Percentiles rank a stretch among this genome's conserved stretches.
Evolutionary conservation across 1,140 invertebrate species (phyloP).

Genomic region (Penaeus japonicus): DNA sequence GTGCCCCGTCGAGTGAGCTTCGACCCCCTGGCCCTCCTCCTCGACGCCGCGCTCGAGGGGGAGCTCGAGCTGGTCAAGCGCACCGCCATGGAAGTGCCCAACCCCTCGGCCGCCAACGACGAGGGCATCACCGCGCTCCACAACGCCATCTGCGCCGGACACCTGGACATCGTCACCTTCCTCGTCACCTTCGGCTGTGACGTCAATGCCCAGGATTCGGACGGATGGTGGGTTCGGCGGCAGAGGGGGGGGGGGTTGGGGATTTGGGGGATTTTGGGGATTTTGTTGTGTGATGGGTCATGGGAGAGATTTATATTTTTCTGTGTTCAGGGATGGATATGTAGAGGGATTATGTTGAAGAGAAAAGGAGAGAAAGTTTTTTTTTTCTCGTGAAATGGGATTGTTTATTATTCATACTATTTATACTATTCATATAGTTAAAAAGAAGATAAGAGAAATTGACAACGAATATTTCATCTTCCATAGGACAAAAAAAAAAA

Average conservation of each 20-base stretch:
- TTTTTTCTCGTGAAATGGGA: no score
- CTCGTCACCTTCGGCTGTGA: slow-evolving; percentile 98
- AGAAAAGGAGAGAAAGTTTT: no score
- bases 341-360: no score
- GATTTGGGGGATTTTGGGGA: background rate
- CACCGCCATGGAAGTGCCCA: slow-evolving; percentile 87
- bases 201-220: slow-evolving; percentile 97
- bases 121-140: slow-evolving; percentile 98
- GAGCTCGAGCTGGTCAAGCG: slow-evolving; percentile 96
- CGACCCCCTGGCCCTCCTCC: slow-evolving; percentile 92
- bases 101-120: slow-evolving; percentile 96
- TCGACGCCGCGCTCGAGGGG: slow-evolving; percentile 97
- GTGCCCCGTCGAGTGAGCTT: slow-evolving; percentile 84
- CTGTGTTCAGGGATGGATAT: no score
- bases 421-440: no score
- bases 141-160: slow-evolving; percentile 99
- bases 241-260: background rate
- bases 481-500: no score
- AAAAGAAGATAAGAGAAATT: no score
- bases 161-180: slow-evolving; percentile 97
- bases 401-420: no score
- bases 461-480: no score
- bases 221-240: slow-evolving; percentile 92
- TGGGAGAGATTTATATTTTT: no score
- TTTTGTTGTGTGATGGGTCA: background rate